These are phyloP conservation scores for Pomacea canaliculata DNA, from an alignment of 2,888 invertebrate genomes.

Conservation along the genomic window DNA sequence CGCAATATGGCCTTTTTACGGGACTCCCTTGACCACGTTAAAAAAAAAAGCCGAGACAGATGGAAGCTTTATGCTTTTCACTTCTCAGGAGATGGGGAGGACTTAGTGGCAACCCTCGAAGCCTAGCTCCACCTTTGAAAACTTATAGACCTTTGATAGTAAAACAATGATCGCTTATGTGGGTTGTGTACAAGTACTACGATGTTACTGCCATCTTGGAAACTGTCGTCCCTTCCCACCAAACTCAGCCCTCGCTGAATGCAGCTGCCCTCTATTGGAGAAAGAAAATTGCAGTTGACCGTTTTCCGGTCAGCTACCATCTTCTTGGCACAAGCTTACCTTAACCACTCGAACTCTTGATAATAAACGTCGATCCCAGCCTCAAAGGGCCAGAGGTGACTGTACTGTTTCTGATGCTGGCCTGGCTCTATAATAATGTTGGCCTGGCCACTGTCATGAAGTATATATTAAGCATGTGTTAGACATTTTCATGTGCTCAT, in stretches of 20 bases:
- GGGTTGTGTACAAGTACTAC: too few relatives aligned
- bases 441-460: slow-evolving; percentile 57
- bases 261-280: too few relatives aligned
- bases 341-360: slow-evolving; percentile 58
- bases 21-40: slow-evolving; percentile 41
- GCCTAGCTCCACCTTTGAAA: neutral
- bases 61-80: neutral
- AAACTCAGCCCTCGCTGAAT: too few relatives aligned
- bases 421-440: slow-evolving; percentile 56
- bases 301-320: too few relatives aligned
- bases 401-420: slow-evolving; percentile 58
- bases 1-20: slow-evolving; percentile 49
- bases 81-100: neutral
- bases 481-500: neutral
- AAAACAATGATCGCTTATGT: too few relatives aligned
- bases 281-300: too few relatives aligned
- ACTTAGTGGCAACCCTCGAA: neutral
- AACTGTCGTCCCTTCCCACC: too few relatives aligned
- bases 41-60: neutral
- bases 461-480: neutral
- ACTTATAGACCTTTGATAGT: too few relatives aligned
- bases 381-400: slow-evolving; percentile 60
- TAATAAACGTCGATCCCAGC: slow-evolving; percentile 57
- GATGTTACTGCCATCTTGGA: too few relatives aligned
- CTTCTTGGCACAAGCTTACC: slow-evolving; percentile 38